Evolutionary conservation across 2,113 vertebrate species (phyloP).

Genomic region (Chloropsis hardwickii): DNA sequence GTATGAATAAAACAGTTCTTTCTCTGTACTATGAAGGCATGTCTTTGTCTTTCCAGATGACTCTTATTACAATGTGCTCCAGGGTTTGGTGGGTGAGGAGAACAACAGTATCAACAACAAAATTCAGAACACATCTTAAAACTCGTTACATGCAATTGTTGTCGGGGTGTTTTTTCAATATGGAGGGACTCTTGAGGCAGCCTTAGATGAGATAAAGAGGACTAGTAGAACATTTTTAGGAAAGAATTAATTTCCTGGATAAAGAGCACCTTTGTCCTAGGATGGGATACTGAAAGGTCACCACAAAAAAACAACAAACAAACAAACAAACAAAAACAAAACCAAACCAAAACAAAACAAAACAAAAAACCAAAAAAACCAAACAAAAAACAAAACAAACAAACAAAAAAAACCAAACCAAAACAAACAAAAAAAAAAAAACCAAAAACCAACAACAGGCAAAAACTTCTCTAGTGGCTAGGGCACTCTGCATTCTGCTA

Average conservation of each 20-base stretch:
- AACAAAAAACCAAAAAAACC: not conserved
- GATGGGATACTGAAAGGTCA: not conserved
- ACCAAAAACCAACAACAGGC: too few species aligned
- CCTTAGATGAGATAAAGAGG: not conserved
- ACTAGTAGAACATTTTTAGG: not conserved
- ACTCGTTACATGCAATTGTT: not conserved
- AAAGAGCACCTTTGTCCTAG: not conserved
- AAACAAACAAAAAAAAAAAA: not conserved
- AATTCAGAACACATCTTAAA: not conserved
- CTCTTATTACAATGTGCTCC: not conserved
- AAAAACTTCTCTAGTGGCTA: not conserved
- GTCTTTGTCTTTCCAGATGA: not conserved
- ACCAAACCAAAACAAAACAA: not conserved
- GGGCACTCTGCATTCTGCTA: not conserved
- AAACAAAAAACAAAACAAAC: rapidly evolving
- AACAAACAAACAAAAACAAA: not conserved
- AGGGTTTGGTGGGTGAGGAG: not conserved
- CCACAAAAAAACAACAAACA: not conserved
- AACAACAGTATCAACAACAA: not conserved
- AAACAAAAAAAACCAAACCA: not conserved
- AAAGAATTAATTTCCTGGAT: not conserved
- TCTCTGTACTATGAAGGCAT: not conserved
- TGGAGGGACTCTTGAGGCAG: not conserved
- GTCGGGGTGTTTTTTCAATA: not conserved
- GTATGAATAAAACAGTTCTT: not conserved